Evolutionary conservation across 2,888 invertebrate species (phyloP), one percentile per base, ranked within the genome.

Genomic region (Biston stratarius): DNA sequence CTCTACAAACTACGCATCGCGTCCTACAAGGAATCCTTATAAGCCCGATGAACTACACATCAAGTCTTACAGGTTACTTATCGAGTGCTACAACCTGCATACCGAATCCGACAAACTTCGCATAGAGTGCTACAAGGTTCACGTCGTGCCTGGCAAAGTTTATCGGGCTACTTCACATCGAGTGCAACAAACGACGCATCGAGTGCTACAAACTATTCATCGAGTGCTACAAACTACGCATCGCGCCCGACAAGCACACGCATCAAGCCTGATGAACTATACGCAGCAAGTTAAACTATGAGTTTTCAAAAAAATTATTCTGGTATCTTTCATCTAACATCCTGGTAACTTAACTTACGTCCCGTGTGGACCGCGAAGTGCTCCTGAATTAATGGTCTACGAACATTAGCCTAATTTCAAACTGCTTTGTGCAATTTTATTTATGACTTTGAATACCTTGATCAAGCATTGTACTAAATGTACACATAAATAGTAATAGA

Each of bases 371-470:
- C 78, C 70, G 74, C 72, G 71, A 74, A 79, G 80, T 77, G 76
- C 73, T 71, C 82, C 77, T 76, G 81, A 86, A 85, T 86, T 84
- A 84, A 85, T 87, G 78, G 81, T 70, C 76, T 76, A 80, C 83
- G 82, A 83, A 86, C 88, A 89, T 89, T 88, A 89, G 86, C 87
- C 89, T 87, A 88, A 90, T 90, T 89, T 86, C 75, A 78, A 77
- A 71, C 73, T 71, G 72, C 74, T 72, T 71, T 47, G 47, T 71
- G 68, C 45, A 60, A 33, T 53, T 58, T 55, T 61, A 74, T 77
- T 73, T 74, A 74, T 71, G 61, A 67, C 68, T 6, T 47, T 34
- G 24, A 24, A 15, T 11, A 40, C 5, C 14, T n/a, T 40, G 40
- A 53, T 53, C 15, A n/a, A 3, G 24, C 24, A 24, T 24, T 24